Percentiles rank a stretch among this genome's conserved stretches.
Evolutionary conservation across 1,140 invertebrate genomes (phyloP).

Genomic region (Goniozus legneri): DNA sequence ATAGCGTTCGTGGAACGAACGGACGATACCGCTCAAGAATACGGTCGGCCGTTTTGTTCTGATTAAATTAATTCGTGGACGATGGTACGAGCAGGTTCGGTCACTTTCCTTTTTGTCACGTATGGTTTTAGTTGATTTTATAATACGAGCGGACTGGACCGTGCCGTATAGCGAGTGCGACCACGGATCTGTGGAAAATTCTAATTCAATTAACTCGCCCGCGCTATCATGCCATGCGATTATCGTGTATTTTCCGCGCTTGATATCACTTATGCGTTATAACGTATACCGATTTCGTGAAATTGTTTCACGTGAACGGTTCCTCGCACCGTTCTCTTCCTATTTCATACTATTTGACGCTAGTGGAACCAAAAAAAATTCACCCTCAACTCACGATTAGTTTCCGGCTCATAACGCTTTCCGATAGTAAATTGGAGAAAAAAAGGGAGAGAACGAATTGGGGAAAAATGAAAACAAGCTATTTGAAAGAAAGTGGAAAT

Average conservation of each 20-base stretch:
- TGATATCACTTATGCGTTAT: background rate
- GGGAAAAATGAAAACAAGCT: slow-evolving; percentile 1
- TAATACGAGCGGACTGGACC: slow-evolving; percentile 32
- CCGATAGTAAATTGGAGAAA: too few species aligned
- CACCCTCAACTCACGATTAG: too few species aligned
- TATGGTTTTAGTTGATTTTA: slow-evolving; percentile 42
- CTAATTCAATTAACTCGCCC: slow-evolving; percentile 40
- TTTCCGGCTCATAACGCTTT: too few species aligned
- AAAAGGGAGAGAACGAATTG: too few species aligned
- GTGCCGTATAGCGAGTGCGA: slow-evolving; percentile 23
- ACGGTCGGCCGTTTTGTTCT: slow-evolving; percentile 26
- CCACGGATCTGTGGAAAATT: slow-evolving; percentile 30
- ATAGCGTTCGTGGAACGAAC: too few species aligned
- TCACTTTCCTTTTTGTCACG: slow-evolving; percentile 34
- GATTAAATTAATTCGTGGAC: slow-evolving; percentile 32
- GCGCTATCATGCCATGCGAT: slow-evolving; percentile 34
- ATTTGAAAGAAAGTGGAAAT: too few species aligned
- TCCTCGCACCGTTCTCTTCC: too few species aligned
- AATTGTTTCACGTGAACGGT: too few species aligned
- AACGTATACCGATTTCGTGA: too few species aligned
- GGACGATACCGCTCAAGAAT: too few species aligned
- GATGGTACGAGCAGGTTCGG: slow-evolving; percentile 12
- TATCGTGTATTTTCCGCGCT: slow-evolving; percentile 26
- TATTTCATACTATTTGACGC: too few species aligned
- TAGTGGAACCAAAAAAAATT: too few species aligned